Evolutionary conservation across 2,888 invertebrate genomes (phyloP), one percentile per base, ranked within the genome.

Genomic region (Fragum whitleyi): DNA sequence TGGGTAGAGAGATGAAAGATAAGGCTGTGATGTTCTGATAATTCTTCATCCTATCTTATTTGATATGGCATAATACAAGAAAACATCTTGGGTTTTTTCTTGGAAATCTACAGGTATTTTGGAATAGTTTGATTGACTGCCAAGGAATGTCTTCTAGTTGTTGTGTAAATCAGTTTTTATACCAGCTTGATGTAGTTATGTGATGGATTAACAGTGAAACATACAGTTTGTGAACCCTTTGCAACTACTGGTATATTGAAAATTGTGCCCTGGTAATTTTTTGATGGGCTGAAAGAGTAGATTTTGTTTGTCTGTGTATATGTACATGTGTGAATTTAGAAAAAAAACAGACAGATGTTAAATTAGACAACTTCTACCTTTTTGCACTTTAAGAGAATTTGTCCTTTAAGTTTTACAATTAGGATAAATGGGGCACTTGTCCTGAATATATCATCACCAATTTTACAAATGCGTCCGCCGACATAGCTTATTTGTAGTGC

Each of bases 91-190:
- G 36, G 62, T 39, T 65, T 26, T 42, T 42, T 29, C 65, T 32
- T 19, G 65, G 29, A 65, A 32, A 57, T 57, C 21, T 42, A 65
- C 65, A 65, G 65, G 23, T 65, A 57, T 26, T 23, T 42, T 21
- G 39, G 42, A 65, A 65, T 65, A 65, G 19, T 65, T 65, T 65
- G 65, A 32, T 65, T 2, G 14, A 14, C 14, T 21, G 65, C 65
- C 65, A 65, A 65, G 65, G 65, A 65, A 65, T 65, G 65, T 65
- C 36, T 42, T 42, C 65, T 47, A 65, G 36, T n/a, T 29, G 62
- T n/a, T 23, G 62, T 59, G 26, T 59, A 11, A 28, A 59, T 62
- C n/a, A 36, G 28, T 62, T 57, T 62, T 19, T 36, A 28, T 62
- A 28, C 57, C n/a, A 57, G 11, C 19, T 11, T 23, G 26, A 57